Percentiles rank a stretch among this genome's conserved stretches.
phyloP scores from a whole-genome alignment of 1,140 invertebrate genomes.

The Pseudomyrmex pallidus region DNA sequence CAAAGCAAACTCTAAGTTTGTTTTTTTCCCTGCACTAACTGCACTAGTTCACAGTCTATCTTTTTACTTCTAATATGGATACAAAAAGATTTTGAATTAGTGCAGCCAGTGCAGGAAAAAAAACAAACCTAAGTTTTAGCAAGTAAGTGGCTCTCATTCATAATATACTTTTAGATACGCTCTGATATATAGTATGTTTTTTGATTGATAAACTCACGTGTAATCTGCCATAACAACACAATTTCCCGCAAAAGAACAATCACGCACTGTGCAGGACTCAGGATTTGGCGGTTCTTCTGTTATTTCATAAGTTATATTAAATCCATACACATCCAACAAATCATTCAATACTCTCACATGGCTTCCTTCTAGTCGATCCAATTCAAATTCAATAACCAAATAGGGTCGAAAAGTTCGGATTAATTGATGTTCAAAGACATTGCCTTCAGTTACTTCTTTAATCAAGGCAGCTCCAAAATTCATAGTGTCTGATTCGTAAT shows the following conservation, averaged over 20 bases:
- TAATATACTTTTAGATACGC: too few relatives aligned
- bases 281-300: conserved; percentile 84
- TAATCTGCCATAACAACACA: conserved; percentile 90
- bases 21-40: too few relatives aligned
- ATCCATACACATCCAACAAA: conserved; percentile 94
- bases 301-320: conserved; percentile 96
- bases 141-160: too few relatives aligned
- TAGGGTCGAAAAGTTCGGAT: conserved; percentile 90
- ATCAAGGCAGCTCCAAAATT: conserved; percentile 88
- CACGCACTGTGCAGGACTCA: conserved; percentile 90
- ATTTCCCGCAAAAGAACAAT: conserved; percentile 93
- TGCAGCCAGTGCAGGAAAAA: too few relatives aligned
- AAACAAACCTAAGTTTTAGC: too few relatives aligned
- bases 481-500: conserved; percentile 89
- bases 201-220: conserved; percentile 85
- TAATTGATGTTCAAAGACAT: conserved; percentile 89
- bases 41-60: too few relatives aligned
- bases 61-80: too few relatives aligned
- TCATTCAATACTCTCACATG: conserved; percentile 93
- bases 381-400: conserved; percentile 91
- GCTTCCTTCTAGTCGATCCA: conserved; percentile 91
- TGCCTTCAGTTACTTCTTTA: conserved; percentile 89
- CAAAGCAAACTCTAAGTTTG: too few relatives aligned
- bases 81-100: too few relatives aligned
- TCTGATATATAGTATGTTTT: background rate